A percentile compares a stretch with the other conserved stretches of the same genome.
Evolutionary conservation across 2,797 vertebrate genomes (phyloP).

Genomic region (Lepidocolaptes lacrymiger): DNA sequence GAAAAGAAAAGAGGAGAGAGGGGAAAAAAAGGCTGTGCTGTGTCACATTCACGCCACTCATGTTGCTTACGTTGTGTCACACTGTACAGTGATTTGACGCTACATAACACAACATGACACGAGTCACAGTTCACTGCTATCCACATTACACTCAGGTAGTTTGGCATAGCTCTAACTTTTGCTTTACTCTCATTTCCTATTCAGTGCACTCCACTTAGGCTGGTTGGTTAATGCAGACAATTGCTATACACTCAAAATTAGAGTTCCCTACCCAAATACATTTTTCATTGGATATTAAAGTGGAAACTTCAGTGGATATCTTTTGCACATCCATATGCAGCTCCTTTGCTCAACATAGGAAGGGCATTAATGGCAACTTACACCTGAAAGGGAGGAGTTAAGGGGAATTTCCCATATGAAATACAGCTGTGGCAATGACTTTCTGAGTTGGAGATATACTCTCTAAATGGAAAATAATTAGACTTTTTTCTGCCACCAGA

Average conservation of each 20-base stretch:
- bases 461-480: slow-evolving; percentile 52
- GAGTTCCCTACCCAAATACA: slow-evolving; percentile 64
- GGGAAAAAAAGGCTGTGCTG: slow-evolving; percentile 52
- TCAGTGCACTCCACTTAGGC: slow-evolving; percentile 62
- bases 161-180: slow-evolving; percentile 56
- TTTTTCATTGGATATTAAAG: slow-evolving; percentile 65
- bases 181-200: slow-evolving; percentile 62
- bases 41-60: slow-evolving; percentile 75
- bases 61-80: slow-evolving; percentile 62
- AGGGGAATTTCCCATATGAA: slow-evolving; percentile 45
- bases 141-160: slow-evolving; percentile 61
- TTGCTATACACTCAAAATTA: slow-evolving; percentile 49
- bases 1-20: background rate
- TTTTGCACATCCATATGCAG: slow-evolving; percentile 10
- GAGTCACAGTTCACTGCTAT: slow-evolving; percentile 62
- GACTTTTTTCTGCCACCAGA: slow-evolving; percentile 20
- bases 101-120: slow-evolving; percentile 64
- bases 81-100: slow-evolving; percentile 66
- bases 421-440: slow-evolving; percentile 15
- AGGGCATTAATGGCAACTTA: slow-evolving; percentile 9
- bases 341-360: slow-evolving; percentile 39
- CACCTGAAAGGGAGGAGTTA: slow-evolving; percentile 35
- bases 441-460: slow-evolving; percentile 7
- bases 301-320: slow-evolving; percentile 52
- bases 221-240: slow-evolving; percentile 43